These are phyloP conservation scores for Phytoseiulus persimilis DNA, from an alignment of 2,888 invertebrate genomes.

Conservation along the genomic window DNA sequence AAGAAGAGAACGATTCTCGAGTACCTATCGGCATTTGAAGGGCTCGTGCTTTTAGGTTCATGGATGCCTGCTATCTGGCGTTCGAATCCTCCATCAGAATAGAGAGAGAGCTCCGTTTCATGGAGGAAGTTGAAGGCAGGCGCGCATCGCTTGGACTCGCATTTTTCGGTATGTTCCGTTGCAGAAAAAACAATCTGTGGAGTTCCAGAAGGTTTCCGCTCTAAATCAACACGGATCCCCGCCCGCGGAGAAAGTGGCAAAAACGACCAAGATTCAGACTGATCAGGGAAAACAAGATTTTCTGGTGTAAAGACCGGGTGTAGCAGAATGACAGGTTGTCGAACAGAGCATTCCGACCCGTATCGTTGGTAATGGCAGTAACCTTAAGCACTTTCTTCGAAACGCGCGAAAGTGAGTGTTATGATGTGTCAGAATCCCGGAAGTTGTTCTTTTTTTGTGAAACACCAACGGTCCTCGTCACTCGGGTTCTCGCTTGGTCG, in stretches of 20 bases:
- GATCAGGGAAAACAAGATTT: not conserved
- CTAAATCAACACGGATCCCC: not conserved
- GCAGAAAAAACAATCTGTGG: too few species aligned
- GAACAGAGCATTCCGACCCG: not conserved
- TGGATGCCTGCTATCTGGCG: too few species aligned
- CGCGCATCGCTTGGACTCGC: too few species aligned
- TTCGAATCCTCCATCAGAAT: too few species aligned
- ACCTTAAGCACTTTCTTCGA: not conserved
- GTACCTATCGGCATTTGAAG: too few species aligned
- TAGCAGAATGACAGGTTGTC: not conserved
- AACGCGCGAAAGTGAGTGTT: not conserved
- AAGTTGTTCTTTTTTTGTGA: not conserved
- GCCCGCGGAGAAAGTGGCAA: not conserved
- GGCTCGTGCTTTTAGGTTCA: too few species aligned
- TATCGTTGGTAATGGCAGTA: not conserved
- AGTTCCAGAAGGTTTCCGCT: not conserved
- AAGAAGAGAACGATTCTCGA: not conserved
- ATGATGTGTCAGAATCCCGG: constrained; percentile 5
- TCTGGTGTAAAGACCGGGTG: not conserved
- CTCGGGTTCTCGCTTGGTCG: not conserved
- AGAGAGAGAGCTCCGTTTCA: too few species aligned
- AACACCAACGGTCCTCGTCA: not conserved
- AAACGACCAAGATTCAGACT: not conserved
- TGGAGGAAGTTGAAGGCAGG: too few species aligned
- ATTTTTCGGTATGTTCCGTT: too few species aligned